Percentiles rank a stretch among this genome's conserved stretches.
Conservation (phyloP, 2,888 invertebrate genomes). For the Diogma glabrata region DNA sequence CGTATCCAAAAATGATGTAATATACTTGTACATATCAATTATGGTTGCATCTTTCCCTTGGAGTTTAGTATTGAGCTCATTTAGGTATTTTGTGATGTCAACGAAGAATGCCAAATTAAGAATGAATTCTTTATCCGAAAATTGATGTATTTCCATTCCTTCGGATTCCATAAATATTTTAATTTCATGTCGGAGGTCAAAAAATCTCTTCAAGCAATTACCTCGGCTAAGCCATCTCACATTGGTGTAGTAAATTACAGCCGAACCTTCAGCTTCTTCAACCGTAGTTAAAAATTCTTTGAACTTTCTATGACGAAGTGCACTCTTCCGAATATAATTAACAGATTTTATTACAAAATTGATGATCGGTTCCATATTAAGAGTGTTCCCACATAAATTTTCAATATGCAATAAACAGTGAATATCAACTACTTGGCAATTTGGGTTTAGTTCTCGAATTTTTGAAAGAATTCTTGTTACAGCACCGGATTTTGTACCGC, state of each 20-base stretch:
- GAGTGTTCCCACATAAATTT: constrained; percentile 5
- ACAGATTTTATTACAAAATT: constrained; percentile 3
- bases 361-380: constrained; percentile 2
- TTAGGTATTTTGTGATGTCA: constrained; percentile 6
- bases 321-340: too few relatives aligned
- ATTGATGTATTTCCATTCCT: background rate
- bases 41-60: too few relatives aligned
- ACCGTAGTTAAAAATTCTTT: too few relatives aligned
- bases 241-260: constrained; percentile 8
- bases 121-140: too few relatives aligned
- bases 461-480: background rate
- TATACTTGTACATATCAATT: too few relatives aligned
- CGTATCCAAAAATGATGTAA: too few relatives aligned
- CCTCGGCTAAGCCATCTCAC: constrained; percentile 4
- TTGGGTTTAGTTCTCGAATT: background rate
- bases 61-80: constrained; percentile 9
- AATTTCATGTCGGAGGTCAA: constrained; percentile 6
- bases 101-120: constrained; percentile 3
- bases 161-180: constrained; percentile 7
- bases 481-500: background rate
- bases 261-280: constrained; percentile 7
- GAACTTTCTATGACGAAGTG: too few relatives aligned
- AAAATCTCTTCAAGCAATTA: background rate
- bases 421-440: background rate
- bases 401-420: background rate